Conservation (phyloP, 2,797 vertebrate genomes). For the Onychomys arenicola region DNA sequence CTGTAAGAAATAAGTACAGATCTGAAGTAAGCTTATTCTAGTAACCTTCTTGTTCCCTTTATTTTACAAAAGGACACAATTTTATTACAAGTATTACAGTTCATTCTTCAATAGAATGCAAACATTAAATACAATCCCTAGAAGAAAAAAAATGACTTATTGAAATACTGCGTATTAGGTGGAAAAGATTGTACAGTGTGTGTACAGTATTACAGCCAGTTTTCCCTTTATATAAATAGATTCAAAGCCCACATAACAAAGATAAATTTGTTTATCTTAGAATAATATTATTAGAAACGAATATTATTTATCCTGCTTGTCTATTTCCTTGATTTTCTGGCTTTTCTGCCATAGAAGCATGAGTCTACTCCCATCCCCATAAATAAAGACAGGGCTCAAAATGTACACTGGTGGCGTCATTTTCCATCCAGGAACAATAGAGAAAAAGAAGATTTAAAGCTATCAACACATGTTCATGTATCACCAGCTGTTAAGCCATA, state of each 20-base stretch:
- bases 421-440: slow-evolving; percentile 10
- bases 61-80: slow-evolving; percentile 28
- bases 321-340: slow-evolving; percentile 6
- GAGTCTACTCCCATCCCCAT: not conserved
- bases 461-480: not conserved
- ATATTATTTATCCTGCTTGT: slow-evolving; percentile 43
- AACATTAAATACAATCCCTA: slow-evolving; percentile 51
- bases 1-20: slow-evolving; percentile 54
- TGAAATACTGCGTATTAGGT: slow-evolving; percentile 32
- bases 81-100: slow-evolving; percentile 15
- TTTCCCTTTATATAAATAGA: slow-evolving; percentile 51
- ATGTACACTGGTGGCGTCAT: slow-evolving; percentile 8
- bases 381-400: slow-evolving; percentile 15
- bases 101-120: slow-evolving; percentile 29
- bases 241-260: slow-evolving; percentile 31
- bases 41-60: not conserved
- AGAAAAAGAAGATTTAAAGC: slow-evolving; percentile 57
- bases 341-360: slow-evolving; percentile 4
- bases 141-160: slow-evolving; percentile 43
- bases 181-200: slow-evolving; percentile 1
- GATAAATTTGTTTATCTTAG: slow-evolving; percentile 40
- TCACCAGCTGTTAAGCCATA: slow-evolving; percentile 1
- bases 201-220: not conserved
- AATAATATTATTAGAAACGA: slow-evolving; percentile 7
- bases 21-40: slow-evolving; percentile 51